Conservation (phyloP, 2,797 vertebrate species). For the Crenuchus spilurus region DNA sequence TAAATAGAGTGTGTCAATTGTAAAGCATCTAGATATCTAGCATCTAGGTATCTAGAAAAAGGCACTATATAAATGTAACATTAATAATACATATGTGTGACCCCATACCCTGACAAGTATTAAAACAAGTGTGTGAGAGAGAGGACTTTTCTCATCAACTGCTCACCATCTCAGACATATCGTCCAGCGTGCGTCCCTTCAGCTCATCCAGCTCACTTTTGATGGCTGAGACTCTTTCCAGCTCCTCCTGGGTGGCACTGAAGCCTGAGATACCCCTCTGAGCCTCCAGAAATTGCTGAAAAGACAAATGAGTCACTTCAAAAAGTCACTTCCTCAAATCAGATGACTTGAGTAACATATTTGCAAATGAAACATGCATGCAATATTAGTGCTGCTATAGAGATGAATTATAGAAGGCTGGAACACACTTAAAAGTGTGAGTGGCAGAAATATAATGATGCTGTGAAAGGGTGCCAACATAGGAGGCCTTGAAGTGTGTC, state of each 20-base stretch:
- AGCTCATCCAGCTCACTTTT: slow-evolving; percentile 94
- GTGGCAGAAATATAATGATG: not conserved
- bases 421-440: not conserved
- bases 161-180: slow-evolving; percentile 96
- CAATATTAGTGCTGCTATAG: not conserved
- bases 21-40: no score
- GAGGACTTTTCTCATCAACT: not conserved
- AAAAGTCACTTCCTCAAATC: not conserved
- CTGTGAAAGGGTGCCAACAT: not conserved
- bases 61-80: no score
- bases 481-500: not conserved
- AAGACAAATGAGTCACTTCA: slow-evolving; percentile 9
- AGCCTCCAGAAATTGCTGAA: slow-evolving; percentile 87
- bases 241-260: slow-evolving; percentile 92
- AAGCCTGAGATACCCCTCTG: slow-evolving; percentile 93
- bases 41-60: no score
- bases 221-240: slow-evolving; percentile 92
- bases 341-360: not conserved
- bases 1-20: no score
- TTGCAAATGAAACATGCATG: not conserved
- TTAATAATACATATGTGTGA: no score
- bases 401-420: not conserved
- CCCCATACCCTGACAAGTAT: no score
- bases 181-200: slow-evolving; percentile 90
- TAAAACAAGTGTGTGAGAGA: not conserved